phyloP scores from a whole-genome alignment of 2,797 vertebrate species.

The Spheniscus humboldti region DNA sequence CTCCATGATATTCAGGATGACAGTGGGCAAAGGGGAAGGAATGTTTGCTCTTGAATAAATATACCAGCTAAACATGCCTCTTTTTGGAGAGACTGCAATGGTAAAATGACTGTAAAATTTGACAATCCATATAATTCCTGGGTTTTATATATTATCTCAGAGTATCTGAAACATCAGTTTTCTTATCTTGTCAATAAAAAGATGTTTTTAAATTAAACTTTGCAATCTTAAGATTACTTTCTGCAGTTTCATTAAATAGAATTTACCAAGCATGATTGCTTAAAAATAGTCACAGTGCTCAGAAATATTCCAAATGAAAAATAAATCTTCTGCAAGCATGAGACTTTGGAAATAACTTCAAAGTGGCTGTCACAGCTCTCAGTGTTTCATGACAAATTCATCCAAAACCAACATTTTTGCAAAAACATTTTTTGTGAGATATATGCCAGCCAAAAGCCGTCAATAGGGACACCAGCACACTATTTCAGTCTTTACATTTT shows the following conservation, averaged over 20 bases:
- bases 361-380: not conserved
- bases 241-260: not conserved
- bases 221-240: not conserved
- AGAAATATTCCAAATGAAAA: not conserved
- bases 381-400: not conserved
- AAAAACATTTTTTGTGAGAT: not conserved
- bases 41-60: not conserved
- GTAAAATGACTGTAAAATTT: not conserved
- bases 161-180: not conserved
- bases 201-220: not conserved
- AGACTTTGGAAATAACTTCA: not conserved
- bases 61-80: not conserved
- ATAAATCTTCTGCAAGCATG: not conserved
- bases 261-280: not conserved
- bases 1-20: not conserved
- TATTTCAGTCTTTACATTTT: not conserved
- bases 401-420: not conserved
- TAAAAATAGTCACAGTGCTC: not conserved
- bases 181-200: not conserved
- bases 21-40: not conserved
- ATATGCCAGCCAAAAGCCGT: not conserved
- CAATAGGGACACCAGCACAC: not conserved
- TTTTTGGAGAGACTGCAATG: not conserved
- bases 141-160: not conserved
- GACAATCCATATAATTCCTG: not conserved